Conservation (phyloP, 2,888 invertebrate genomes). For the Adelphocoris suturalis region DNA sequence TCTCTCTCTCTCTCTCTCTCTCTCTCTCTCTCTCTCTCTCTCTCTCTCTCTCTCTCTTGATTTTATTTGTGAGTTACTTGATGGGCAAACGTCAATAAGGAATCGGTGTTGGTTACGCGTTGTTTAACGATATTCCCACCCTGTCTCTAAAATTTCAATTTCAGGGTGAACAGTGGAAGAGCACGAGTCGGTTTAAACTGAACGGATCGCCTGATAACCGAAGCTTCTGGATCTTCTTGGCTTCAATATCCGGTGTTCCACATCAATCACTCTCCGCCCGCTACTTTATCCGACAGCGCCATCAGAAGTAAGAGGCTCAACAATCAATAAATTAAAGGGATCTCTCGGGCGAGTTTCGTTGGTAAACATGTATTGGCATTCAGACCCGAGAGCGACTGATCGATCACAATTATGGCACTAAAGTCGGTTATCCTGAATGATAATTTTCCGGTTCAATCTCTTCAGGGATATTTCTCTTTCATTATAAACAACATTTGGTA, state of each 20-base stretch:
- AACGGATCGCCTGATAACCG: background rate
- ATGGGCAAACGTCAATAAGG: too few relatives aligned
- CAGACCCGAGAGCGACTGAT: background rate
- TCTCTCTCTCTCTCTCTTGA: too few relatives aligned
- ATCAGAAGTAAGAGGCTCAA: constrained; percentile 36
- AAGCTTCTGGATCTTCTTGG: background rate
- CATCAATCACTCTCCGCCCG: constrained; percentile 28
- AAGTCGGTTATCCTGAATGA: background rate
- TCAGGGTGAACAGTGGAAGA: background rate
- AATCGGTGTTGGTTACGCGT: too few relatives aligned
- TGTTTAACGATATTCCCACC: too few relatives aligned
- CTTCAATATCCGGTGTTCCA: constrained; percentile 49
- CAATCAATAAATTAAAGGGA: constrained; percentile 36
- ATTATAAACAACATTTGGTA: too few relatives aligned
- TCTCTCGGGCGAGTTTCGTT: background rate
- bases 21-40: too few relatives aligned
- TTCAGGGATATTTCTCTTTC: too few relatives aligned
- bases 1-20: too few relatives aligned
- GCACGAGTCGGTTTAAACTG: background rate
- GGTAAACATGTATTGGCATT: constrained; percentile 29
- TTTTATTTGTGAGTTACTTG: too few relatives aligned
- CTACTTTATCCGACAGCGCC: constrained; percentile 23
- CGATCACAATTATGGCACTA: constrained; percentile 1
- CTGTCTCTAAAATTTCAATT: background rate
- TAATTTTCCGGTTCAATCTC: background rate